Evolutionary conservation across 2,888 invertebrate genomes (phyloP).

Genomic region (Dione juno): DNA sequence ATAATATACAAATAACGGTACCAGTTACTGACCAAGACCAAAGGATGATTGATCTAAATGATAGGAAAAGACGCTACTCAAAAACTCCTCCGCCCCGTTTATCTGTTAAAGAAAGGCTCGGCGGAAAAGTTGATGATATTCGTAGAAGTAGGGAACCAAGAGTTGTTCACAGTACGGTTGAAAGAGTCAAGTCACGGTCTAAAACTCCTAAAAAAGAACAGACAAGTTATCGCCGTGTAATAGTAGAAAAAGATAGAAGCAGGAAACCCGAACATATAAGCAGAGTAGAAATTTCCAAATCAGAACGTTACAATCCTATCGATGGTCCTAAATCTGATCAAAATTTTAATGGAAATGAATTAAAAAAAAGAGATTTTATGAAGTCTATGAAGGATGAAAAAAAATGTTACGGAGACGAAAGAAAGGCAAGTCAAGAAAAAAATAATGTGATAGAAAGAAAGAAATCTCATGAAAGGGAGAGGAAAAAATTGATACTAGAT

Average conservation of each 20-base stretch:
- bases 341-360: slow-evolving; percentile 57
- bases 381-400: slow-evolving; percentile 50
- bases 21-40: slow-evolving; percentile 73
- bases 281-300: slow-evolving; percentile 58
- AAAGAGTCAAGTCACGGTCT: slow-evolving; percentile 80
- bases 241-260: slow-evolving; percentile 75
- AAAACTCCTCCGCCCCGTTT: slow-evolving; percentile 85
- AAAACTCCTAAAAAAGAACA: slow-evolving; percentile 79
- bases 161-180: slow-evolving; percentile 81
- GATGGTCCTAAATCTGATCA: slow-evolving; percentile 60
- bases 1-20: slow-evolving; percentile 83
- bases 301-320: slow-evolving; percentile 59
- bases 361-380: slow-evolving; percentile 60
- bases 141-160: slow-evolving; percentile 80
- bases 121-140: slow-evolving; percentile 88
- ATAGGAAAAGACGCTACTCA: slow-evolving; percentile 71
- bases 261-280: slow-evolving; percentile 64
- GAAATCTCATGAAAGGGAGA: slow-evolving; percentile 66
- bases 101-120: slow-evolving; percentile 91
- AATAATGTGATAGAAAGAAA: slow-evolving; percentile 83
- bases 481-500: slow-evolving; percentile 87
- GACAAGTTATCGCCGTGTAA: slow-evolving; percentile 73
- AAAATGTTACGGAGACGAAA: slow-evolving; percentile 49
- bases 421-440: slow-evolving; percentile 43
- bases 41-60: slow-evolving; percentile 76